Percentiles rank a stretch among this genome's conserved stretches.
phyloP scores from a whole-genome alignment of 2,888 invertebrate species.

The Neoscelio sp. region DNA sequence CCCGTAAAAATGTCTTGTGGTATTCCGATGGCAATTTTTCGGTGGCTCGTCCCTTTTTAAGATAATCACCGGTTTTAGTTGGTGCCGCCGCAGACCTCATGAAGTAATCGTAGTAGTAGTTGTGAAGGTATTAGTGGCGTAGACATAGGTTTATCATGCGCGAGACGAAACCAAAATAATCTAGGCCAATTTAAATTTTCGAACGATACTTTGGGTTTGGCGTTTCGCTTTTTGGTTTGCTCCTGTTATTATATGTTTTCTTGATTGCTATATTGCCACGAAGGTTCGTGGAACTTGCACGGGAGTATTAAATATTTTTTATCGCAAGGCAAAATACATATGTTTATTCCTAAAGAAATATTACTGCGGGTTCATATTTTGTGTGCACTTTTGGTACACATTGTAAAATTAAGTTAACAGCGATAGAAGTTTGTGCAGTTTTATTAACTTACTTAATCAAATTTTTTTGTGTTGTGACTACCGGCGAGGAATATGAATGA shows the following conservation, averaged over 20 bases:
- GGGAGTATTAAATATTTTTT: slow-evolving; percentile 46
- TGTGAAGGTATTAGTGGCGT: not conserved
- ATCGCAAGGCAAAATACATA: slow-evolving; percentile 30
- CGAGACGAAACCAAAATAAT: slow-evolving; percentile 67
- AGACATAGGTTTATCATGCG: slow-evolving; percentile 58
- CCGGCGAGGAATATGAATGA: too few species aligned
- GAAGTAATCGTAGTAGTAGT: slow-evolving; percentile 60
- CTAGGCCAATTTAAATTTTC: slow-evolving; percentile 80
- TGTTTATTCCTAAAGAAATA: slow-evolving; percentile 33
- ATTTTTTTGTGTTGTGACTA: too few species aligned
- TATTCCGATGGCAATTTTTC: slow-evolving; percentile 79
- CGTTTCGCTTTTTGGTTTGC: slow-evolving; percentile 62
- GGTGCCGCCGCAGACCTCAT: slow-evolving; percentile 59
- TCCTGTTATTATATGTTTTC: slow-evolving; percentile 77
- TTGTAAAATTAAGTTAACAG: slow-evolving; percentile 1
- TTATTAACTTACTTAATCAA: too few species aligned
- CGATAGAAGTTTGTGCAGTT: too few species aligned
- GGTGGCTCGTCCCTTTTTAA: slow-evolving; percentile 75
- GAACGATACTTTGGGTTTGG: slow-evolving; percentile 70
- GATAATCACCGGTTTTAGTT: slow-evolving; percentile 74
- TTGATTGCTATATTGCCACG: slow-evolving; percentile 75
- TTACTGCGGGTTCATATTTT: slow-evolving; percentile 3
- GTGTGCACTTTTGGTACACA: slow-evolving; percentile 2
- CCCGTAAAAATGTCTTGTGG: slow-evolving; percentile 67
- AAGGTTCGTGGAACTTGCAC: slow-evolving; percentile 69